A percentile compares a stretch with the other conserved stretches of the same genome.
phyloP scores from a whole-genome alignment of 2,113 vertebrate species.

The Thalassoma bifasciatum region DNA sequence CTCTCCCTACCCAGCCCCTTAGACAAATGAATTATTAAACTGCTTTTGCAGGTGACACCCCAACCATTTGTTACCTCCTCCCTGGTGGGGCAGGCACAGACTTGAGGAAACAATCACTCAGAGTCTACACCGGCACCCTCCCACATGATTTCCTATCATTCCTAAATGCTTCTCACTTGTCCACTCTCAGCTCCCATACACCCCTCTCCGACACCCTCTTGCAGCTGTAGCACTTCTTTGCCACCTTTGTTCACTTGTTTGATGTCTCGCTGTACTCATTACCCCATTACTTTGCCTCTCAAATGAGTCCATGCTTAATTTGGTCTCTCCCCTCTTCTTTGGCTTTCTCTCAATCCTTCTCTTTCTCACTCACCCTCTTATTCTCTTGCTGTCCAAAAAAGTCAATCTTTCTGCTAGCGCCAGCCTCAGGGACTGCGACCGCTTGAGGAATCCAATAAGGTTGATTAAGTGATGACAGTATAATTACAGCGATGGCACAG shows the following conservation, averaged over 20 bases:
- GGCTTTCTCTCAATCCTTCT: background rate
- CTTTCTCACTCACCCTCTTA: conserved; percentile 18
- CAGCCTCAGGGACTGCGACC: conserved; percentile 66
- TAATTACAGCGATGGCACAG: conserved; percentile 78
- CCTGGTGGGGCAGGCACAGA: conserved; percentile 39
- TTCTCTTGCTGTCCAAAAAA: conserved; percentile 64
- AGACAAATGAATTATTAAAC: conserved; percentile 81
- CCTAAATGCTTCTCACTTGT: conserved; percentile 6
- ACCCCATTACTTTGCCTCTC: conserved; percentile 48
- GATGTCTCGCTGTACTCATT: conserved; percentile 43
- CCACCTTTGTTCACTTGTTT: conserved; percentile 30
- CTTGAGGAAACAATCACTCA: conserved; percentile 69
- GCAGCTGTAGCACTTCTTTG: conserved; percentile 27
- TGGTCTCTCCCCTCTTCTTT: conserved; percentile 28
- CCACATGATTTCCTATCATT: conserved; percentile 48
- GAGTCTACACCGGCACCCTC: conserved; percentile 19
- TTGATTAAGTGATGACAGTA: conserved; percentile 83
- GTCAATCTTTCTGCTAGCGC: conserved; percentile 69
- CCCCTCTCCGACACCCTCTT: conserved; percentile 30
- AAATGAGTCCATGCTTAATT: conserved; percentile 64
- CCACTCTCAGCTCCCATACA: conserved; percentile 14
- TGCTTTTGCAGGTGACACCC: conserved; percentile 72
- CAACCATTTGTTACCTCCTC: conserved; percentile 72
- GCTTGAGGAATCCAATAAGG: conserved; percentile 80
- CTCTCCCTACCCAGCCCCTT: conserved; percentile 52